Evolutionary conservation across 1,140 invertebrate species (phyloP).

Genomic region (Physella acuta): DNA sequence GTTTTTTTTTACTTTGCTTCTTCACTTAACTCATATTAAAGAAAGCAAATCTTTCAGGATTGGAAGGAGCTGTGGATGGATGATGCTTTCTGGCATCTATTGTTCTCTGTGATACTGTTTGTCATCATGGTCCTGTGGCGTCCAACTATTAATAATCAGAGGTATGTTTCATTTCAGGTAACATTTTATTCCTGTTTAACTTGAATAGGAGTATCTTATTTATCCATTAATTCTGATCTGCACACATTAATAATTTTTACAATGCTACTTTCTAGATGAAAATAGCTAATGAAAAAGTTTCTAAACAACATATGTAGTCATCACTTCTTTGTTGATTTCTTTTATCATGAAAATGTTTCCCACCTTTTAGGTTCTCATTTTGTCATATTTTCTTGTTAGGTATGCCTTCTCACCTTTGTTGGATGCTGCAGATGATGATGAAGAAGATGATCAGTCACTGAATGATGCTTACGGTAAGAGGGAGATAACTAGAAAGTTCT

Average conservation of each 20-base stretch:
- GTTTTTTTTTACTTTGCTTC: no score
- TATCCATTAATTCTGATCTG: no score
- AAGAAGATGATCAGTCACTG: slow-evolving; percentile 78
- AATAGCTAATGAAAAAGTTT: neutral
- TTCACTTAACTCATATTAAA: no score
- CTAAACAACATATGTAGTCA: neutral
- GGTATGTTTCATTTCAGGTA: no score
- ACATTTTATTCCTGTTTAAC: no score
- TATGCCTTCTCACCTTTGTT: slow-evolving; percentile 91
- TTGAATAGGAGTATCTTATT: no score
- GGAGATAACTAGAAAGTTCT: no score
- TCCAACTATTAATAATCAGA: slow-evolving; percentile 91
- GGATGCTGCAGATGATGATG: slow-evolving; percentile 77
- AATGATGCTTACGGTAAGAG: slow-evolving; percentile 78
- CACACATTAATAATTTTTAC: no score
- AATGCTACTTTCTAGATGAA: no score
- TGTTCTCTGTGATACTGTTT: slow-evolving; percentile 83
- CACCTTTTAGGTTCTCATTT: neutral
- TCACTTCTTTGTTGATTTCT: no score
- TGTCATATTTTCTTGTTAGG: slow-evolving; percentile 49
- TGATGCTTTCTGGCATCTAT: slow-evolving; percentile 90
- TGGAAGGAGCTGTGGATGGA: slow-evolving; percentile 86
- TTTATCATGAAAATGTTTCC: neutral
- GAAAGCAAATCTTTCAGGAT: slow-evolving; percentile 68
- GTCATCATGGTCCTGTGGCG: slow-evolving; percentile 94